Percentiles rank a stretch among this genome's conserved stretches.
These are phyloP conservation scores for Empidonax alnorum DNA, from an alignment of 2,113 vertebrate genomes.

Conservation along the genomic window DNA sequence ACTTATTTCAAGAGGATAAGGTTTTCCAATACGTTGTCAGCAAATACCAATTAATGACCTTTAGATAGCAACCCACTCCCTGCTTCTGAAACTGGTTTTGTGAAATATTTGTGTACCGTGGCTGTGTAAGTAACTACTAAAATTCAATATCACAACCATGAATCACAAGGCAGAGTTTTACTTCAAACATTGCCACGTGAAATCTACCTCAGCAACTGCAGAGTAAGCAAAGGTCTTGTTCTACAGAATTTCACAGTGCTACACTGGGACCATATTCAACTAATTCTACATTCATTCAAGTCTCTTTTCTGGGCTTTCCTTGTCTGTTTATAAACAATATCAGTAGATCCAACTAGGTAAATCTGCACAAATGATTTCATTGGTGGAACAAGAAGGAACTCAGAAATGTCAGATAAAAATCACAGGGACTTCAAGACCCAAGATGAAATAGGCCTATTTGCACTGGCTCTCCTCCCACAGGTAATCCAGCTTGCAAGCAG, in stretches of 20 bases:
- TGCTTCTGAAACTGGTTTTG: slow-evolving; percentile 37
- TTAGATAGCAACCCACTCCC: neutral
- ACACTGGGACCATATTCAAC: neutral
- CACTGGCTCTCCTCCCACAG: neutral
- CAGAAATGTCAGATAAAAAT: neutral
- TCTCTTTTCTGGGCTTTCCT: neutral
- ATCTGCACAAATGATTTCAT: neutral
- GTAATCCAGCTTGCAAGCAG: neutral
- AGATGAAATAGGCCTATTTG: neutral
- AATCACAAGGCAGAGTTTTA: neutral
- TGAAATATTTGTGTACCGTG: slow-evolving; percentile 26
- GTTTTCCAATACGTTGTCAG: slow-evolving; percentile 12
- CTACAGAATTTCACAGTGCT: neutral
- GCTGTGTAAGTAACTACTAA: neutral
- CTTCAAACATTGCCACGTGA: neutral
- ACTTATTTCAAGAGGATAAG: slow-evolving; percentile 17
- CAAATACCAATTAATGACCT: slow-evolving; percentile 30
- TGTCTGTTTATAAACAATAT: neutral
- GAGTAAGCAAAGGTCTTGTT: neutral
- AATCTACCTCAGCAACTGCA: neutral
- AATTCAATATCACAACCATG: slow-evolving; percentile 27
- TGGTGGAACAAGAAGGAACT: neutral
- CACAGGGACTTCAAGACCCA: neutral
- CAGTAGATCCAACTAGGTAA: neutral
- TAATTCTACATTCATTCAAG: neutral